Base-by-base conservation (phyloP, 2,113 vertebrate species). In the Cottus gobio region DNA sequence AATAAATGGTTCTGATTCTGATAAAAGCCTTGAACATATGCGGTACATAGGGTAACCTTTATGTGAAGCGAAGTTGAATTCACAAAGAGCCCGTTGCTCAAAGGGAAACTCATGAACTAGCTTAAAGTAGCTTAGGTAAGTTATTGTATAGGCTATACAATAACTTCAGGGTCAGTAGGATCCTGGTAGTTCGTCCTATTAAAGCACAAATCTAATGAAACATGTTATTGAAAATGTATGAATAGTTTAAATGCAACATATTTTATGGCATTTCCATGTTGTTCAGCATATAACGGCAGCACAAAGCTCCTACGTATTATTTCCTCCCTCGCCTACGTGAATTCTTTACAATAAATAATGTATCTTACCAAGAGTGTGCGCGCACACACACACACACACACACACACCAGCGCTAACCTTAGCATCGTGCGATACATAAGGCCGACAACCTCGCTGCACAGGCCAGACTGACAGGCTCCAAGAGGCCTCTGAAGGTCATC, bases 401-500 rank as follows among this genome's bases (percentile, higher is more conserved):
- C 48, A 77, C 28, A 77, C n/a, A 26, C 48, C 30, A 46, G 50
- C 36, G 37, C 61, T 61, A 24, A 9, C 22, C 44, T 61, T 11
- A 62, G 61, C 9, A 10, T 56, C 18, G 52, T 2, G 48, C 24
- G 26, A 67, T 24, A 36, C 24, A 65, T 20, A 57, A 16, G 5
- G n/a, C 72, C 71, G 26, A 62, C 34, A 16, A 46, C 30, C 24
- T 34, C 37, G 16, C 11, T 52, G 44, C 0, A 56, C 37, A 57
- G 31, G 9, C 60, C 12, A 6, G 18, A 46, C 36, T 24, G 28
- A 46, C 18, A 22, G 28, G 13, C 62, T 77, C 30, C 54, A 24
- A 63, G 72, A 71, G 56, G 74, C 50, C 74, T 37, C 58, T 61
- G 48, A 90, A 86, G 71, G 89, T 89, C 77, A 70, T 18, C 30